Conservation (phyloP, 1,140 invertebrate species). For the Eupeodes corollae region DNA sequence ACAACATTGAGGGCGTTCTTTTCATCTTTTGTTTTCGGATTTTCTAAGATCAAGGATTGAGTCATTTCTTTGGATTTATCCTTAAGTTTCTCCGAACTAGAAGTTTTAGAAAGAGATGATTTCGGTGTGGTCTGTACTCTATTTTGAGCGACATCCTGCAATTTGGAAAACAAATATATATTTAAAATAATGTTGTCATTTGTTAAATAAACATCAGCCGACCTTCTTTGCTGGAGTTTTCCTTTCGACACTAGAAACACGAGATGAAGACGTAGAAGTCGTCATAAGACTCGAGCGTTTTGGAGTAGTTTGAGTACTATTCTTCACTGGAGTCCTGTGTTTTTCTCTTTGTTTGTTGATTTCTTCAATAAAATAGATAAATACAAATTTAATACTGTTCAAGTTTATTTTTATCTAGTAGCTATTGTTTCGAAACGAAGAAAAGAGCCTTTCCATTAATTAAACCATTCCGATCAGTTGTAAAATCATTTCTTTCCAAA, state of each 20-base stretch:
- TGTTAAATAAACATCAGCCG: slow-evolving; percentile 24
- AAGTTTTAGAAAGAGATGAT: slow-evolving; percentile 25
- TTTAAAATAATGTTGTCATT: not conserved
- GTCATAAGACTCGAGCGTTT: slow-evolving; percentile 36
- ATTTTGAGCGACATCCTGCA: slow-evolving; percentile 18
- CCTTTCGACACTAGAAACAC: slow-evolving; percentile 38
- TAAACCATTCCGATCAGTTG: too few species aligned
- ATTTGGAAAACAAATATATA: not conserved
- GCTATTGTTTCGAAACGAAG: too few species aligned
- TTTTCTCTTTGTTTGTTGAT: slow-evolving; percentile 34
- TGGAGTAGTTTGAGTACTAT: slow-evolving; percentile 30
- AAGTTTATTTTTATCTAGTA: not conserved
- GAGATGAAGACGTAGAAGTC: slow-evolving; percentile 26
- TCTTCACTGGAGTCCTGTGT: slow-evolving; percentile 28
- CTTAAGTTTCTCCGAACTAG: slow-evolving; percentile 28
- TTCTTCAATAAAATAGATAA: slow-evolving; percentile 13
- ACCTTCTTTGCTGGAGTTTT: slow-evolving; percentile 44
- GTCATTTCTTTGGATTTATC: slow-evolving; percentile 18
- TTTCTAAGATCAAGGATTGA: slow-evolving; percentile 6
- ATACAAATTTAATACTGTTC: not conserved
- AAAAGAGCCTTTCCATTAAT: too few species aligned
- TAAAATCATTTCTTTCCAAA: too few species aligned
- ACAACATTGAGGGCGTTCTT: slow-evolving; percentile 34
- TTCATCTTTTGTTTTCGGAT: slow-evolving; percentile 21
- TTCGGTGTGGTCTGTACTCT: slow-evolving; percentile 15